Base-by-base conservation (phyloP, 2,888 invertebrate species). In the Caenorhabditis sp. region DNA sequence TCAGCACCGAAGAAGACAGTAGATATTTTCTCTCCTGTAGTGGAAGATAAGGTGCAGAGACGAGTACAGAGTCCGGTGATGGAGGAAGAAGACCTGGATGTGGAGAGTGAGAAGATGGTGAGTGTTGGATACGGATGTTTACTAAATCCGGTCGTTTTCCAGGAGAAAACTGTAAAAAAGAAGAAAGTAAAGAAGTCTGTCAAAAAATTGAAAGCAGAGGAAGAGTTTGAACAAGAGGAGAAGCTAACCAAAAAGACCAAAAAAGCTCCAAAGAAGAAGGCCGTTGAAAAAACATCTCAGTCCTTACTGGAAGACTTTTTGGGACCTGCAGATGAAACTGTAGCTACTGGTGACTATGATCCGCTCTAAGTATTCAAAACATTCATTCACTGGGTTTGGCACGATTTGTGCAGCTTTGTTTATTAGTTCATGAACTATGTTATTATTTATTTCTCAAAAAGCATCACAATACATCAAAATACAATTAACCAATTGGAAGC, bases 231-330 rank as follows among this genome's bases (percentile, higher is more conserved):
- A 22, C 69, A 81, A 28, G 70, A 81, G 14, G 69, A 75, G 22
- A 70, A 75, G 38, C 24, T 73, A 31, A 83, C 69, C 7, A 82
- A 73, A 38, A 74, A 75, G 35, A 54, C 73, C 3, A 82, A 77
- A 14, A 80, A 80, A 24, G 41, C n/a, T 31, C 12, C 59, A 4
- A 83, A 83, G 26, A 83, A 83, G 44, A 79, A 79, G n/a, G 56
- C 66, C 0, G 10, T 24, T 0, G 73, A 74, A 10, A 83, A 83
- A 16, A 66, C 74, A n/a, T 83, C 83, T 0, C 77, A 80, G 22
- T 79, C 79, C 12, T 47, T 82, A 5, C 69, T 82, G 19, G 82
- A 82, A 51, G 82, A 82, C 35, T 82, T 82, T 26, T 58, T 82
- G n/a, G 82, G 82, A 12, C 82, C 82, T 24, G 24, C 82, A 5